These are phyloP conservation scores for Neoaliturus tenellus DNA, from an alignment of 2,888 invertebrate species.

Conservation along the genomic window DNA sequence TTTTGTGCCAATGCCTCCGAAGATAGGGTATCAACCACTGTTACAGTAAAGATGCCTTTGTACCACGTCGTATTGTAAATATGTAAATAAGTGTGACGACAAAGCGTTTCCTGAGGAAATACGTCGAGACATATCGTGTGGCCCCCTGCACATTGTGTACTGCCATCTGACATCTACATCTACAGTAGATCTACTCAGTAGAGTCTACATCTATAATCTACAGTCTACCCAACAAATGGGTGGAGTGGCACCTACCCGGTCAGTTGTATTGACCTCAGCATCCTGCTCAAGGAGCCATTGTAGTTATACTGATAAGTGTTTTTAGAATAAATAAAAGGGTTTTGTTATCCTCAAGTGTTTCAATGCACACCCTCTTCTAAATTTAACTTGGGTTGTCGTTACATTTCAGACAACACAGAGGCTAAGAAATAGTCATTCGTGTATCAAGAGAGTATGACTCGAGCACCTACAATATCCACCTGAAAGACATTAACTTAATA, in stretches of 20 bases:
- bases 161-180: conserved; percentile 26
- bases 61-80: background rate
- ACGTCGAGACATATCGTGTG: conserved; percentile 43
- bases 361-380: background rate
- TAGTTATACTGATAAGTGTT: conserved; percentile 42
- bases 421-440: too few species aligned
- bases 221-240: background rate
- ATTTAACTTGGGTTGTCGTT: too few species aligned
- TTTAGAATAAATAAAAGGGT: conserved; percentile 39
- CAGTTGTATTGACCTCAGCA: conserved; percentile 34
- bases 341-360: background rate
- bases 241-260: conserved; percentile 29
- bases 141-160: conserved; percentile 35
- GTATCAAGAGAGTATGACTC: too few species aligned
- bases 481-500: too few species aligned
- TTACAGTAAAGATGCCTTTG: conserved; percentile 24
- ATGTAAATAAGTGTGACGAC: conserved; percentile 24
- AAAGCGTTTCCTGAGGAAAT: conserved; percentile 31
- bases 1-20: conserved; percentile 3
- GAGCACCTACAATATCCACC: too few species aligned
- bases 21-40: conserved; percentile 12
- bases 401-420: too few species aligned
- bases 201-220: conserved; percentile 1
- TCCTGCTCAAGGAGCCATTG: conserved; percentile 21
- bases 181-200: background rate